phyloP scores from a whole-genome alignment of 2,797 vertebrate genomes.

The Propithecus perrieri region DNA sequence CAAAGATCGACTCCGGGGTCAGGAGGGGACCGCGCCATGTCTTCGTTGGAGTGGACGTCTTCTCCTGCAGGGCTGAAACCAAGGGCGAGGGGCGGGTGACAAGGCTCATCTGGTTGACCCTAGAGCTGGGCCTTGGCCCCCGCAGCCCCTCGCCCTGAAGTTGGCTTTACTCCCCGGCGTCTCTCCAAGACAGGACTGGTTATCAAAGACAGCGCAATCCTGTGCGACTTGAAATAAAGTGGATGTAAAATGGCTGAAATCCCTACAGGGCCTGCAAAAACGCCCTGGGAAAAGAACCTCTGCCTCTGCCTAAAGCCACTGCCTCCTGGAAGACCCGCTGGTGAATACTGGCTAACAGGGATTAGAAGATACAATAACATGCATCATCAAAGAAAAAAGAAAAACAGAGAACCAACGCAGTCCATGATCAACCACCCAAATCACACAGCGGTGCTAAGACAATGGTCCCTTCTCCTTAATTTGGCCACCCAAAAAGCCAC shows the following conservation, averaged over 20 bases:
- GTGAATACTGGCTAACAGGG: too few species aligned
- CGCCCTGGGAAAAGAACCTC: not conserved
- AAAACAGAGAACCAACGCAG: fast-evolving
- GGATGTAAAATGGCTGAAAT: fast-evolving
- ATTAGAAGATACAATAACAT: not conserved
- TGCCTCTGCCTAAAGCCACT: not conserved
- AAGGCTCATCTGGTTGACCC: not conserved
- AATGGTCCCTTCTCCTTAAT: not conserved
- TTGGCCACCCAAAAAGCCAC: not conserved
- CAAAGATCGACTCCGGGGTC: not conserved
- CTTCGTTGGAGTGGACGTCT: not conserved
- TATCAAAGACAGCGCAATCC: not conserved
- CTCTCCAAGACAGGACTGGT: not conserved
- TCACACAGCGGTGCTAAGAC: fast-evolving
- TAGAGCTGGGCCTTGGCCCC: not conserved
- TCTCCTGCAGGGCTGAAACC: not conserved
- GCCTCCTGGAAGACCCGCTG: not conserved
- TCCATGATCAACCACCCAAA: fast-evolving
- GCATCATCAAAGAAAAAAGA: not conserved
- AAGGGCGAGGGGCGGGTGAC: not conserved
- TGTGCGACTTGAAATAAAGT: not conserved
- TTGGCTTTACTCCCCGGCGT: not conserved
- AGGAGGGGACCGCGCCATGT: not conserved
- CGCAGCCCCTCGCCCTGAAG: not conserved
- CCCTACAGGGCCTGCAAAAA: not conserved